phyloP scores from a whole-genome alignment of 1,140 invertebrate species.

The Batillaria attramentaria region DNA sequence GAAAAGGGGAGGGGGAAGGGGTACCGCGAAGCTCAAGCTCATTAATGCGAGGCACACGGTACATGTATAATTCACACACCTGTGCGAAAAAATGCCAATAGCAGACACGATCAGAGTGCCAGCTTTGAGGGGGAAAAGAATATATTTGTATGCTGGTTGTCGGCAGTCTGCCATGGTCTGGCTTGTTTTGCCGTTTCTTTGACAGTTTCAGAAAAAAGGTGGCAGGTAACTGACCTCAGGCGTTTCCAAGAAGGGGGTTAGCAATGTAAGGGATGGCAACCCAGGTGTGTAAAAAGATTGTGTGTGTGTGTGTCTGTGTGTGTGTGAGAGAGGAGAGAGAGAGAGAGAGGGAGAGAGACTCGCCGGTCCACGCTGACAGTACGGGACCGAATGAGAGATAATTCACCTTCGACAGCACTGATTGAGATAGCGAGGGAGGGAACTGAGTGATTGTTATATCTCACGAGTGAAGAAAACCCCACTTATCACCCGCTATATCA shows the following conservation, averaged over 20 bases:
- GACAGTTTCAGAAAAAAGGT: neutral
- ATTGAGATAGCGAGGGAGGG: neutral
- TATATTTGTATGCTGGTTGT: neutral
- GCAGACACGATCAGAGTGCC: no score
- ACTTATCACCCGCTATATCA: neutral
- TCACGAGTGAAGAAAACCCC: neutral
- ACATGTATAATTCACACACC: no score
- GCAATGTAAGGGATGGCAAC: neutral
- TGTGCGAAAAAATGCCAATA: no score
- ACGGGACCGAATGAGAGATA: neutral
- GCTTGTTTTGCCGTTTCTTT: neutral
- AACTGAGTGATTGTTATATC: no score
- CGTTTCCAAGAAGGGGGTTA: neutral
- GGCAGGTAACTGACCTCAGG: neutral
- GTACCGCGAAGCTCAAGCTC: neutral
- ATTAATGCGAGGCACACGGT: no score
- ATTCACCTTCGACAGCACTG: neutral
- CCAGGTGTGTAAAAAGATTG: neutral
- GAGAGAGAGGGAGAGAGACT: neutral
- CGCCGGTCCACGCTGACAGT: neutral
- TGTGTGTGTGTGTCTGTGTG: neutral
- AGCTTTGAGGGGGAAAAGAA: neutral
- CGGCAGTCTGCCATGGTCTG: conserved; percentile 1
- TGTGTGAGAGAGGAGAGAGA: neutral
- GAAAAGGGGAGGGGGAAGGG: neutral